Evolutionary conservation across 2,797 vertebrate genomes (phyloP).

Genomic region (Luscinia luscinia): DNA sequence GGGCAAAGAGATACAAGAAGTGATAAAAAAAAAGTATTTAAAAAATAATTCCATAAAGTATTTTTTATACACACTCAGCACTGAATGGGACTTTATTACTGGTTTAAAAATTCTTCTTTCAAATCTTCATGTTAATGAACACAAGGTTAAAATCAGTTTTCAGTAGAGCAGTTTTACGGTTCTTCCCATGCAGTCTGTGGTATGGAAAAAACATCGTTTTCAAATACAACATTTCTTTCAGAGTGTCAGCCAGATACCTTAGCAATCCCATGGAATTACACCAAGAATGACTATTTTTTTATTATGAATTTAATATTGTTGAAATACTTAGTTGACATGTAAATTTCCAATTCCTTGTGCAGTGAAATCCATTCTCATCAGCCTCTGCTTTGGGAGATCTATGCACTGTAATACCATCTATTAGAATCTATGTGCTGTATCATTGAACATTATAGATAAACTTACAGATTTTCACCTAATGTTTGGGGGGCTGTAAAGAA

Average conservation of each 20-base stretch:
- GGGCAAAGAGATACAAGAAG: background rate
- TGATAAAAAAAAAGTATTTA: background rate
- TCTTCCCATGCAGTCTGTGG: background rate
- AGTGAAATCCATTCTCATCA: constrained; percentile 69
- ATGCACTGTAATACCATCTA: constrained; percentile 57
- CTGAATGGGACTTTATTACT: background rate
- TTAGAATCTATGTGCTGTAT: constrained; percentile 77
- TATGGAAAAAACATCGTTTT: constrained; percentile 5
- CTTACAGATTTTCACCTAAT: constrained; percentile 71
- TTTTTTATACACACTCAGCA: background rate
- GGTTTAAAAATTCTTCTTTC: background rate
- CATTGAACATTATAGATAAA: constrained; percentile 76
- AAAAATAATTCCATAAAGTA: background rate
- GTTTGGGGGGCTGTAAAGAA: constrained; percentile 66
- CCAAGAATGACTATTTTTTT: constrained; percentile 44
- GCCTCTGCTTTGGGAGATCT: constrained; percentile 64
- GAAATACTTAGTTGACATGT: constrained; percentile 46
- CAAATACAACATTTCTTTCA: background rate
- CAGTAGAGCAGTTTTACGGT: background rate
- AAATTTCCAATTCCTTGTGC: constrained; percentile 41
- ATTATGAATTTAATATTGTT: constrained; percentile 66
- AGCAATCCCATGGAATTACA: background rate
- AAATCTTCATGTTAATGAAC: background rate
- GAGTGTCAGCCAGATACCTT: background rate
- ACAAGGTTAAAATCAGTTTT: background rate